Conservation (phyloP, 2,797 vertebrate species). For the Rhodeus uyekii region DNA sequence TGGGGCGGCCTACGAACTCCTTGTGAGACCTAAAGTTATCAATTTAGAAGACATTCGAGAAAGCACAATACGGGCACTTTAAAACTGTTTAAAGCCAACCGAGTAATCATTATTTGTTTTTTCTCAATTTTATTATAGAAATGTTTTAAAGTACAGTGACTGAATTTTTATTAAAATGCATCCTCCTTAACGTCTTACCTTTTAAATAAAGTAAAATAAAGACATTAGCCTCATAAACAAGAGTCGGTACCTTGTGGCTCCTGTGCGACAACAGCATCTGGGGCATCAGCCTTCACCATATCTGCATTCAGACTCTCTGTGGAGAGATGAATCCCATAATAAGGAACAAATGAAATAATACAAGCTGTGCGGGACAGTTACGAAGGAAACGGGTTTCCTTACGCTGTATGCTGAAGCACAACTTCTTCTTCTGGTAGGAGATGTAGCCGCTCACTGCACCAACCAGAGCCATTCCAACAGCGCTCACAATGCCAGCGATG, state of each 20-base stretch:
- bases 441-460: conserved; percentile 92
- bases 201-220: neutral
- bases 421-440: conserved; percentile 97
- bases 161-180: neutral
- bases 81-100: too few species aligned
- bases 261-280: conserved; percentile 87
- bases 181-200: neutral
- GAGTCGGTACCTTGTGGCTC: conserved; percentile 87
- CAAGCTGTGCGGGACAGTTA: neutral
- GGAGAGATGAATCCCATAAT: neutral
- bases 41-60: too few species aligned
- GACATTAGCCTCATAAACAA: neutral
- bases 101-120: too few species aligned
- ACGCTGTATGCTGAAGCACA: conserved; percentile 96
- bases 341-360: neutral
- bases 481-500: conserved; percentile 88
- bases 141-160: neutral
- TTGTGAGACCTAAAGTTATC: too few species aligned
- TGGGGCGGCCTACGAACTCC: too few species aligned
- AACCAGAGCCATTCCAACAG: conserved; percentile 87
- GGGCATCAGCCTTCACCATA: conserved; percentile 88
- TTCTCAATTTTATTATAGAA: too few species aligned
- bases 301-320: conserved; percentile 90
- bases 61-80: too few species aligned
- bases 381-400: conserved; percentile 59